Conservation (phyloP, 37 sponge, comb jelly and placozoan species). For the Tethya wilhelma region DNA sequence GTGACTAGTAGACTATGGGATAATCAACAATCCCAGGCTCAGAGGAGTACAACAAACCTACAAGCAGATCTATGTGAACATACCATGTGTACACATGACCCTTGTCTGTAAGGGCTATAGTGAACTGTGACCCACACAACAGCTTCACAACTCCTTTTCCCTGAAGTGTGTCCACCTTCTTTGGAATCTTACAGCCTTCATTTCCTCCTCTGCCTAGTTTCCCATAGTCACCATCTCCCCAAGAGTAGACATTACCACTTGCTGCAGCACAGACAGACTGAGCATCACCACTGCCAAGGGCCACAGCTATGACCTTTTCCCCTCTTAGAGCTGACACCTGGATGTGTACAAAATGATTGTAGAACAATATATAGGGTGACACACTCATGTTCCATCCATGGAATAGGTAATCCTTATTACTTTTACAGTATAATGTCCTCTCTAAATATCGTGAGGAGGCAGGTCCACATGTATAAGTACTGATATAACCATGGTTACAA, state of each 20-base stretch:
- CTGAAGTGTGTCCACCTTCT: slow-evolving; percentile 72
- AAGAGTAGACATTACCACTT: slow-evolving; percentile 79
- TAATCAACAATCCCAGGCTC: too few relatives aligned
- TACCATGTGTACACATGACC: slow-evolving; percentile 97
- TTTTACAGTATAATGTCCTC: too few relatives aligned
- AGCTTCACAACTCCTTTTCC: slow-evolving; percentile 75
- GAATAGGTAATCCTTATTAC: too few relatives aligned
- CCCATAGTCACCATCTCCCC: slow-evolving; percentile 99
- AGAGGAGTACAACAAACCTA: too few relatives aligned
- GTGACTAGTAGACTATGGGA: too few relatives aligned
- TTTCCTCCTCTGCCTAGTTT: slow-evolving; percentile 96
- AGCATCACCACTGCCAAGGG: slow-evolving; percentile 97
- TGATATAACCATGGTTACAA: background rate
- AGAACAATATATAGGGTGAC: too few relatives aligned
- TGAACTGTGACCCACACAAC: slow-evolving; percentile 96
- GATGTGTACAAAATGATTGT: background rate
- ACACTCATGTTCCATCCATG: too few relatives aligned
- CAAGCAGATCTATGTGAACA: background rate
- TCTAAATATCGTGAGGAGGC: background rate
- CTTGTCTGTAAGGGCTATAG: slow-evolving; percentile 83
- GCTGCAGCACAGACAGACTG: slow-evolving; percentile 83
- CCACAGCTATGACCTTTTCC: slow-evolving; percentile 71
- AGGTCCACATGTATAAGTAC: background rate
- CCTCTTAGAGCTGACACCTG: slow-evolving; percentile 80
- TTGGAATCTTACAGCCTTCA: slow-evolving; percentile 90